Conservation (phyloP, 2,113 vertebrate species). For the Sorex araneus region DNA sequence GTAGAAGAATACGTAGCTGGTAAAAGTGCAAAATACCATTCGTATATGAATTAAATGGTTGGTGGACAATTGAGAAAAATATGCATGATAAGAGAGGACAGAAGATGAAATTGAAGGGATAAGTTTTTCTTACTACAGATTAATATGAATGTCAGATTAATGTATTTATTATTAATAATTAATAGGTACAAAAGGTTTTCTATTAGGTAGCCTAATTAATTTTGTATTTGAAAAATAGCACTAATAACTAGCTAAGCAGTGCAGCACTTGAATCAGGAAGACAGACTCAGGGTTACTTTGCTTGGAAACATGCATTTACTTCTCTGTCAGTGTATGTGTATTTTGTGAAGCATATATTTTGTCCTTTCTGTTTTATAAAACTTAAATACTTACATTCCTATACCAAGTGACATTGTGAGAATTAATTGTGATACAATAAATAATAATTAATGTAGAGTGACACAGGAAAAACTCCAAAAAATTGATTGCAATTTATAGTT, state of each 20-base stretch:
- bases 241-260: background rate
- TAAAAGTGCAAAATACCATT: background rate
- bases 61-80: background rate
- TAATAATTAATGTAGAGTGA: background rate
- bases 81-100: background rate
- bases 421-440: background rate
- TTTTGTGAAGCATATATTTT: background rate
- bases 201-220: background rate
- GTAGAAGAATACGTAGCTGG: background rate
- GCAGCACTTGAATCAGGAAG: background rate
- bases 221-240: background rate
- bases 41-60: background rate
- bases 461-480: too few relatives aligned
- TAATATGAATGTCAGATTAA: background rate
- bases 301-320: background rate
- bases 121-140: background rate
- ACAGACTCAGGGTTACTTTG: background rate
- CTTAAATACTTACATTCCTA: background rate
- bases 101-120: background rate
- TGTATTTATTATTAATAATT: background rate
- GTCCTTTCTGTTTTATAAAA: constrained; percentile 19
- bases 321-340: background rate
- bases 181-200: background rate
- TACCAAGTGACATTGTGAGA: background rate
- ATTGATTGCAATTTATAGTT: too few relatives aligned